Percentiles rank a stretch among this genome's conserved stretches.
Conservation (phyloP, 2,888 invertebrate genomes). For the Torymus texanus region DNA sequence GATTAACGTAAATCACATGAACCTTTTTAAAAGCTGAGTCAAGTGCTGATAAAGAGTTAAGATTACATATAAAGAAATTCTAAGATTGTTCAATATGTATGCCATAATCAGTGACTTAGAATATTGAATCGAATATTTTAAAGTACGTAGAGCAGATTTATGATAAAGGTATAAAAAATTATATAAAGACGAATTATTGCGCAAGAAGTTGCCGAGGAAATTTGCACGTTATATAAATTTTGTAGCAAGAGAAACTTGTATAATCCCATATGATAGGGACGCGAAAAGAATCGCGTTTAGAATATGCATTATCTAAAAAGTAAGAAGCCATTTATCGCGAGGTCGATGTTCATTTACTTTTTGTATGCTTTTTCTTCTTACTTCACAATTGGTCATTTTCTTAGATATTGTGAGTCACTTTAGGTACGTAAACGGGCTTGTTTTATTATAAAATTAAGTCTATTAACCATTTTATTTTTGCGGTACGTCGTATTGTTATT, state of each 20-base stretch:
- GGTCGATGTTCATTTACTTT: conserved; percentile 21
- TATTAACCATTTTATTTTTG: conserved; percentile 56
- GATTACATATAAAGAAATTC: conserved; percentile 9
- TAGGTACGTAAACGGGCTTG: conserved; percentile 60
- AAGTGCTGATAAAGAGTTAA: conserved; percentile 5
- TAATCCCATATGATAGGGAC: conserved; percentile 35
- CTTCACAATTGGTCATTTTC: conserved; percentile 33
- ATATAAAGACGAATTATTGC: background rate
- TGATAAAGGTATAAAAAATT: conserved; percentile 3
- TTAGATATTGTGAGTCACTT: conserved; percentile 34
- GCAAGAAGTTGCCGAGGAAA: conserved; percentile 1
- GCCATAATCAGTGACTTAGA: conserved; percentile 39
- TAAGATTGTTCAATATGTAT: conserved; percentile 27
- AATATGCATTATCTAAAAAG: conserved; percentile 18
- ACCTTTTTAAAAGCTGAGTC: background rate
- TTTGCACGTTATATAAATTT: conserved; percentile 29
- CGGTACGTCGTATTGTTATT: conserved; percentile 51
- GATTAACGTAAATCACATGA: conserved; percentile 24
- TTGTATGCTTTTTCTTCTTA: conserved; percentile 10
- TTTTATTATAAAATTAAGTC: conserved; percentile 60
- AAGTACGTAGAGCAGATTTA: conserved; percentile 8
- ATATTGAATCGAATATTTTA: conserved; percentile 34
- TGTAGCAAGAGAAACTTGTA: conserved; percentile 14
- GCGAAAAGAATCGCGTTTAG: conserved; percentile 22
- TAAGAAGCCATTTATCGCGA: conserved; percentile 34